phyloP scores from a whole-genome alignment of 2,113 vertebrate species.

The Nothocercus julius region DNA sequence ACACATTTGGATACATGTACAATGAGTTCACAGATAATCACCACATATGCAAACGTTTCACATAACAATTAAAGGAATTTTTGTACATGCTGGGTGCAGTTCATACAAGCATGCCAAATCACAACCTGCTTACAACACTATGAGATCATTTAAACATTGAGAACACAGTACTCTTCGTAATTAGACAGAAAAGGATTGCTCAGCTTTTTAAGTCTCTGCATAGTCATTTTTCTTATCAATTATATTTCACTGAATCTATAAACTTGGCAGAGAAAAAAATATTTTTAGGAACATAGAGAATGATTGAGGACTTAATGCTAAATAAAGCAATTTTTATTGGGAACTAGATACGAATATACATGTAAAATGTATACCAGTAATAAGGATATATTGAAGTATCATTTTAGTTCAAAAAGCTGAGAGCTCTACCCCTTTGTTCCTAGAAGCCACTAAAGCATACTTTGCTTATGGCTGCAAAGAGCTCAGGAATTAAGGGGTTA shows the following conservation, averaged over 20 bases:
- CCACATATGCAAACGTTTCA: slow-evolving; percentile 88
- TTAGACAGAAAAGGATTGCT: slow-evolving; percentile 54
- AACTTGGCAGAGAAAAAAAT: slow-evolving; percentile 72
- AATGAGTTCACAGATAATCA: slow-evolving; percentile 85
- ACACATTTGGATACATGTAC: slow-evolving; percentile 86
- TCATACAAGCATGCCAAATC: slow-evolving; percentile 88
- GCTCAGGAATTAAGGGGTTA: slow-evolving; percentile 24
- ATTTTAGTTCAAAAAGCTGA: slow-evolving; percentile 25
- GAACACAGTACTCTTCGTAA: slow-evolving; percentile 64
- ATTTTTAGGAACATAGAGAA: slow-evolving; percentile 43
- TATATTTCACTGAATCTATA: slow-evolving; percentile 40
- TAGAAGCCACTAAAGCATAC: background rate
- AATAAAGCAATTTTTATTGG: slow-evolving; percentile 33
- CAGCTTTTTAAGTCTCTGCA: slow-evolving; percentile 69
- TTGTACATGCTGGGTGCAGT: slow-evolving; percentile 88
- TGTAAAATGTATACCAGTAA: slow-evolving; percentile 66
- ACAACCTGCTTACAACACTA: slow-evolving; percentile 77
- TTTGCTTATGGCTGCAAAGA: slow-evolving; percentile 14
- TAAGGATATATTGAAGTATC: slow-evolving; percentile 12
- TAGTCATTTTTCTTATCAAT: slow-evolving; percentile 19
- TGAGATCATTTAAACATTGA: slow-evolving; percentile 66
- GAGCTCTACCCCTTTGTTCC: slow-evolving; percentile 37
- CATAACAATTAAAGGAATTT: slow-evolving; percentile 85
- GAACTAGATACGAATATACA: slow-evolving; percentile 45
- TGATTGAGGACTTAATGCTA: background rate